Base-by-base conservation (phyloP, 2,113 vertebrate species). In the Oreotrochilus melanogaster region DNA sequence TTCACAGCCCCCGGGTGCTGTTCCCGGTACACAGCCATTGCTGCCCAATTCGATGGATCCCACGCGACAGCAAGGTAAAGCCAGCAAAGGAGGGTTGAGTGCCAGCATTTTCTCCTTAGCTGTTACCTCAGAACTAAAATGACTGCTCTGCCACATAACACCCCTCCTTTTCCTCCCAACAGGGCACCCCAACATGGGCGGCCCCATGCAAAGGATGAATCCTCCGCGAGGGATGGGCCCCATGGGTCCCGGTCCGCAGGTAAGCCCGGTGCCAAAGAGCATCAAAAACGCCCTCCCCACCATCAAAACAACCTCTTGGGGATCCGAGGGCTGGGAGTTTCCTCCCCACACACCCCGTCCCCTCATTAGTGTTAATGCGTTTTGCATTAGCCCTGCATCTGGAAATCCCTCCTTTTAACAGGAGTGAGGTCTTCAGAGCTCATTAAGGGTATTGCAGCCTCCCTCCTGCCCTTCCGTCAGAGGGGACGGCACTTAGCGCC, bases 141-240 rank as follows among this genome's bases (percentile, higher is more conserved):
- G n/a, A 14, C 50, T 57, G 23, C 23, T 24, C 37, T n/a, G 9
- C 37, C 5, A 0, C 27, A 10, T 78, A 51, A 93, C 72, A 7
- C 47, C 50, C 8, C 56, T 76, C 18, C 72, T 73, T 87, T 87
- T 95, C 90, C 62, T 97, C 64, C 92, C 74, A 12, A 24, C 95
- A 99, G 98, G 98, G 47, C 99, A 99, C 98, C 99, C 99, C 84
- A 99, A 99, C 95, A 98, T 99, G 98, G 99, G 98, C 97, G 98
- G 99, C 84, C 99, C 99, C 65, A 99, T 99, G 99, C 99, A 99
- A 97, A 98, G 99, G 98, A 99, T 99, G 99, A 99, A 99, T 93
- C 98, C 99, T 95, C 99, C 99, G 7, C 98, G 99, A 98, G 99
- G 99, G 97, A 99, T 99, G 99, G 99, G 99, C 82, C 99, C 99